Base-by-base conservation (phyloP, 2,888 invertebrate genomes). In the Apodemia hepburni region DNA sequence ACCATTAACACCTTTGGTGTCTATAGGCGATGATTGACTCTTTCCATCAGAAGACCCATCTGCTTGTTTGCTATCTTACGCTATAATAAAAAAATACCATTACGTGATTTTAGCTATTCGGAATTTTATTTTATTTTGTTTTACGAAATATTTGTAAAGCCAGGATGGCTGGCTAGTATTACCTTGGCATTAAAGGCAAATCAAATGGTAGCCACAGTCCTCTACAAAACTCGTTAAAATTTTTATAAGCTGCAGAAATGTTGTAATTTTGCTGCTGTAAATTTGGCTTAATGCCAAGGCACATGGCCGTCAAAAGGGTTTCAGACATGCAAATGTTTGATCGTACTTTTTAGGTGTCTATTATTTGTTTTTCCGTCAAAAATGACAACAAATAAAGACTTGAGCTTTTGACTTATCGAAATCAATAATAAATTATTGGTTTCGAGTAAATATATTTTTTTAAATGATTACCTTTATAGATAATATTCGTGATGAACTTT, bases 401-500 rank as follows among this genome's bases (percentile, higher is more conserved):
- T 22, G 18, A 18, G 9, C 49, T 51, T 51, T 18, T 51, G 9
- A 17, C 49, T 4, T 51, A 15, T 12, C 12, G 18, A 51, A 51
- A 51, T 51, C 17, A 51, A 22, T 51, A 51, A 51, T 51, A 51
- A 51, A 51, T 18, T 51, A 51, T 51, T 45, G 45, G 45, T 45
- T 45, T 45, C n/a, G 38, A 47, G 17, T 47, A 17, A 17, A 47
- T 62, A 62, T 67, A n/a, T n/a, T n/a, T 69, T 75, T 72, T 62
- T 69, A 75, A 77, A 88, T 88, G 87, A 79, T 82, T 68, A 70
- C 76, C 76, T 80, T 84, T 73, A 77, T 81, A 70, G 74, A 76
- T 64, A 76, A 76, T 72, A 73, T 82, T 67, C 77, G 80, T 33
- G 72, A 78, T 71, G 79, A 80, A 61, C 71, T 87, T 65, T 75